Evolutionary conservation across 2,888 invertebrate species (phyloP).

Genomic region (Zonitis immaculata): DNA sequence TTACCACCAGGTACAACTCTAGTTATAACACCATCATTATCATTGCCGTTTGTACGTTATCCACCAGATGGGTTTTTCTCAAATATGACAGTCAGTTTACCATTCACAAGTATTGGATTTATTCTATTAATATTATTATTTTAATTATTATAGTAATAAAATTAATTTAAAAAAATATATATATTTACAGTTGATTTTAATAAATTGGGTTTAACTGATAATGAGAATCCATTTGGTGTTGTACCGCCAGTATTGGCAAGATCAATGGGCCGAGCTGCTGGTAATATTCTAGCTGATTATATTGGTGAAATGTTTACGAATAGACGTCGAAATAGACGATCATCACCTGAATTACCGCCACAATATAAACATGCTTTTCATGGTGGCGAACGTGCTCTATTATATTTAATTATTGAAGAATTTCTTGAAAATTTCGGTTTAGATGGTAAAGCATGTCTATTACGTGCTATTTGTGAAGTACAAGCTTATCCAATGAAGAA

Average conservation of each 20-base stretch:
- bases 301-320: conserved; percentile 66
- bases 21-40: conserved; percentile 73
- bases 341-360: conserved; percentile 39
- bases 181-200: conserved; percentile 71
- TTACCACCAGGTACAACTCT: conserved; percentile 78
- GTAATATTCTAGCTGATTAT: conserved; percentile 66
- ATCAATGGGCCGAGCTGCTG: conserved; percentile 71
- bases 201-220: conserved; percentile 80
- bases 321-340: conserved; percentile 32
- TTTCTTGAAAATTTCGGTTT: conserved; percentile 75
- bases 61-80: conserved; percentile 82
- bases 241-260: conserved; percentile 71
- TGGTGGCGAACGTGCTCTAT: conserved; percentile 76
- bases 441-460: conserved; percentile 75
- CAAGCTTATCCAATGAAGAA: conserved; percentile 73
- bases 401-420: conserved; percentile 75
- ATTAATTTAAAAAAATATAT: conserved; percentile 1
- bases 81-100: conserved; percentile 77
- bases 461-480: conserved; percentile 81
- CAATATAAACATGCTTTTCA: conserved; percentile 58
- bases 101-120: conserved; percentile 65
- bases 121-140: neutral
- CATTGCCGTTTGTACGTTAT: conserved; percentile 77
- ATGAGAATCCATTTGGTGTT: conserved; percentile 80
- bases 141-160: too few relatives aligned